Evolutionary conservation across 2,113 vertebrate genomes (phyloP), one percentile per base, ranked within the genome.

Genomic region (Pterocles burchelli): DNA sequence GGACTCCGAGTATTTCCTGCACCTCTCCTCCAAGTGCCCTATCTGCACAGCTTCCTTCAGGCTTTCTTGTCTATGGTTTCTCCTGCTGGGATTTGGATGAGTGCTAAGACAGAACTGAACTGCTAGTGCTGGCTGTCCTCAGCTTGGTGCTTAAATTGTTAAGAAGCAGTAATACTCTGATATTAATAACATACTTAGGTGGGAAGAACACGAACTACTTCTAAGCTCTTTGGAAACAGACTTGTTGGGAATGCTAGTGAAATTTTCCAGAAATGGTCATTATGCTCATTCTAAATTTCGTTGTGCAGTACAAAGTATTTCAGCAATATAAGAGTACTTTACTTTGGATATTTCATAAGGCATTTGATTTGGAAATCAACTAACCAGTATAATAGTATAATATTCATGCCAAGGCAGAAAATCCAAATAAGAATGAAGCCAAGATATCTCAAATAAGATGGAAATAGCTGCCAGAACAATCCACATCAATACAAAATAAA

Each of bases 301-400:
- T 76, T 85, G 68, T 90, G 45, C 78, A 76, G 38, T 62, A 46
- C 71, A 94, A 97, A 97, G 70, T 86, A 92, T 66, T 82, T 84
- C 13, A 87, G 45, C 66, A 95, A 86, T 97, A 58, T 70, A 95
- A 92, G 58, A 82, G 54, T 46, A 48, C 80, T 96, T 96, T 91
- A 85, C 94, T 93, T 95, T 45, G 49, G 83, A 95, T 96, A 81
- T 88, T 97, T 97, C 96, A 91, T 96, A 97, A 97, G 85, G 89
- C 94, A 80, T 94, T 90, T 94, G 66, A 88, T 93, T 97, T 98
- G 91, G 95, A 90, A 95, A 74, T 31, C 54, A 89, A 65, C 93
- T 93, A 97, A 95, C 82, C 79, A 92, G 84, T 89, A 86, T 78
- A 94, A 96, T 8, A 85, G 34, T 54, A 72, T 46, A 95, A 92